A percentile compares a stretch with the other conserved stretches of the same genome.
phyloP scores from a whole-genome alignment of 2,113 vertebrate species.

The Vombatus ursinus region DNA sequence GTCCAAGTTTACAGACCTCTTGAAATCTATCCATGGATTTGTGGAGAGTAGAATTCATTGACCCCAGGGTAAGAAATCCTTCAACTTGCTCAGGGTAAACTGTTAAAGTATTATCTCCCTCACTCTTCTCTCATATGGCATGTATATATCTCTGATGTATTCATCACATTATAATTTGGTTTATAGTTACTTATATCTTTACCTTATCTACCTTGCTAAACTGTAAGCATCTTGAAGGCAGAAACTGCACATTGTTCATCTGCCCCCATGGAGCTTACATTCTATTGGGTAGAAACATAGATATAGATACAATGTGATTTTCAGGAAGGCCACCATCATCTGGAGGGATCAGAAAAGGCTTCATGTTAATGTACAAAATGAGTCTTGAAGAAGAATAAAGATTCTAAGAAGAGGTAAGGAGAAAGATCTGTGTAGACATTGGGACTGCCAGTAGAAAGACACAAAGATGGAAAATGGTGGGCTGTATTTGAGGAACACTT shows the following conservation, averaged over 20 bases:
- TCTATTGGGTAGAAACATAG: neutral
- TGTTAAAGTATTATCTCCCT: neutral
- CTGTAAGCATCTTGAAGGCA: neutral
- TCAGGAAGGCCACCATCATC: neutral
- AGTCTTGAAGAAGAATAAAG: neutral
- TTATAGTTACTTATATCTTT: neutral
- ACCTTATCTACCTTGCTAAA: neutral
- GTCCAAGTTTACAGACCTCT: neutral
- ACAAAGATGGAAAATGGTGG: neutral
- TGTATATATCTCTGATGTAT: neutral
- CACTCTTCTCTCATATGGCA: neutral
- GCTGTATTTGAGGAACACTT: neutral
- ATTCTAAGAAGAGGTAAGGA: neutral
- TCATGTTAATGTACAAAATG: neutral
- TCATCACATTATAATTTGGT: neutral
- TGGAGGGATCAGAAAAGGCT: neutral
- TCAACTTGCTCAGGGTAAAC: neutral
- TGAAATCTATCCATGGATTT: neutral
- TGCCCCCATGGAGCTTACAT: neutral
- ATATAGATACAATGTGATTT: neutral
- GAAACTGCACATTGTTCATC: neutral
- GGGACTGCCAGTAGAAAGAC: neutral
- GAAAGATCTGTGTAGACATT: neutral
- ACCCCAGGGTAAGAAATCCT: neutral
- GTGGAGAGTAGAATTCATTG: neutral